phyloP scores from a whole-genome alignment of 2,888 invertebrate genomes.

The Axea sp. region DNA sequence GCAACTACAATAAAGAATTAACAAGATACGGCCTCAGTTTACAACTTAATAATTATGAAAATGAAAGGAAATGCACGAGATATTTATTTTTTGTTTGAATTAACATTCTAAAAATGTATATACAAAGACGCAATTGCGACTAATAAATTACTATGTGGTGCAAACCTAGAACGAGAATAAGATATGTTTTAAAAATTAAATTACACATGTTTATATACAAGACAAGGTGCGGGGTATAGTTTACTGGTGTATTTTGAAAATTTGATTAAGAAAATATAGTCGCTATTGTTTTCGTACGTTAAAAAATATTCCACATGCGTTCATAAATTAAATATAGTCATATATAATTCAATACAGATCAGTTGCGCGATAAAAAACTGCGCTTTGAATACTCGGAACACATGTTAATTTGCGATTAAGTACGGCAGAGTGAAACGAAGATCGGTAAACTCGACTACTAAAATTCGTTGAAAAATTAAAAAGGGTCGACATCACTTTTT shows the following conservation, averaged over 20 bases:
- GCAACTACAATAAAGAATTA: conserved; percentile 12
- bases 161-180: conserved; percentile 4
- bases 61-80: conserved; percentile 36
- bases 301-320: background rate
- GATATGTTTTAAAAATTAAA: conserved; percentile 11
- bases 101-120: conserved; percentile 12
- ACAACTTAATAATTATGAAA: conserved; percentile 38
- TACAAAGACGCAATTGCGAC: conserved; percentile 16
- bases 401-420: conserved; percentile 5
- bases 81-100: conserved; percentile 26
- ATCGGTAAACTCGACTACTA: background rate
- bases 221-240: background rate
- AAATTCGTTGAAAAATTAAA: conserved; percentile 2
- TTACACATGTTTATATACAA: conserved; percentile 13
- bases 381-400: conserved; percentile 3
- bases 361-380: conserved; percentile 17
- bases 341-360: conserved; percentile 16
- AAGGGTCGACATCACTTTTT: no score
- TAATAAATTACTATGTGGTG: background rate
- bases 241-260: conserved; percentile 1
- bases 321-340: conserved; percentile 14
- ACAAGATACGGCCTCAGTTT: conserved; percentile 35
- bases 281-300: background rate
- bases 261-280: conserved; percentile 21
- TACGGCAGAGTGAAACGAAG: background rate